These are phyloP conservation scores for Coracopsis vasa DNA, from an alignment of 2,113 vertebrate genomes.

Conservation along the genomic window DNA sequence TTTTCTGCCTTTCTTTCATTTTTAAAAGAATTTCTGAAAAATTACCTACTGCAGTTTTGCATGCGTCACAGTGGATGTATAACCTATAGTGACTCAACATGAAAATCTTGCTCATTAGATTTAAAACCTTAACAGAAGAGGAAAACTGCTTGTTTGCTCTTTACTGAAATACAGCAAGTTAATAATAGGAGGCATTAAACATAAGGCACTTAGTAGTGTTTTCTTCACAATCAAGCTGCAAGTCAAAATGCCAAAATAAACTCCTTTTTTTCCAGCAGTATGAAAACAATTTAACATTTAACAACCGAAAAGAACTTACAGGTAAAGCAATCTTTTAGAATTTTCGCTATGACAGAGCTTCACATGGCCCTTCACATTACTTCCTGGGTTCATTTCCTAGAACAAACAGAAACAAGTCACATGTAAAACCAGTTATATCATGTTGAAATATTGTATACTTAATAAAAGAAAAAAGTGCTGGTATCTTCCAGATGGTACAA, in stretches of 20 bases:
- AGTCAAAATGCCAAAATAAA: neutral
- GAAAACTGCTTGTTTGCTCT: neutral
- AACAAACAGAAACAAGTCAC: conserved; percentile 48
- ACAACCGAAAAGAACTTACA: conserved; percentile 69
- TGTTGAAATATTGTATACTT: neutral
- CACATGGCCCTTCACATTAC: conserved; percentile 13
- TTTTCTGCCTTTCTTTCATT: neutral
- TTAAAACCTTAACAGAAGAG: neutral
- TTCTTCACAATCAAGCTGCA: neutral
- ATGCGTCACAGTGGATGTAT: neutral
- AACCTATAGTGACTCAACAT: neutral
- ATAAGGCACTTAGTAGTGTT: neutral
- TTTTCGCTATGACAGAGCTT: conserved; percentile 2
- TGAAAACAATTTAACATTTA: neutral
- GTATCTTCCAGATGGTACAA: neutral
- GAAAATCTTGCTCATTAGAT: neutral
- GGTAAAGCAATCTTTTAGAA: conserved; percentile 26
- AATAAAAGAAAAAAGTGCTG: neutral
- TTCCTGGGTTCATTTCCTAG: conserved; percentile 63
- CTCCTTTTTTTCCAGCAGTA: neutral
- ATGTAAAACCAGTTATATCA: neutral
- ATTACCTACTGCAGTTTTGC: neutral
- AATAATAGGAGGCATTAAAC: neutral
- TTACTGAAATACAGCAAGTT: neutral
- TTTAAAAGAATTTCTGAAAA: neutral